Base-by-base conservation (phyloP, 2,888 invertebrate species). In the Nemoura dubitans region DNA sequence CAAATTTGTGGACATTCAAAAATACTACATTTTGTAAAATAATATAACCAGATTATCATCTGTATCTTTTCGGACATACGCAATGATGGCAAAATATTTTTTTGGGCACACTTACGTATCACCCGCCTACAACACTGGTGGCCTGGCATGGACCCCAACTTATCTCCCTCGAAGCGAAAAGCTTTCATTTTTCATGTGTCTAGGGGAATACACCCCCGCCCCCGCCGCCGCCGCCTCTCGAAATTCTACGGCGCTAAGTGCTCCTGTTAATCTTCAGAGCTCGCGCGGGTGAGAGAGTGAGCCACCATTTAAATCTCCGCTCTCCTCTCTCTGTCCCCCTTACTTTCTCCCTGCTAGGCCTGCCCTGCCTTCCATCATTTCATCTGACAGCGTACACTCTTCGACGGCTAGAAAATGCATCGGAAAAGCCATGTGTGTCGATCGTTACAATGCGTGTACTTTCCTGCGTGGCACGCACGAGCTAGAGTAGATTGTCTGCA, bases 121-220 rank as follows among this genome's bases (percentile, higher is more conserved):
- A 1, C 59, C 59, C 59, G 21, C 10, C 14, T 59, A 14, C 59
- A 36, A 3, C 21, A 21, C 59, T 59, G 14, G 59, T 59, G 59
- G 59, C 59, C 59, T 59, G 59, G 59, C 59, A 59, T 59, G 59
- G 78, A 30, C 81, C 81, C 81, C 81, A 16, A 84, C 59, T 26
- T 81, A n/a, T 28, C 27, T 59, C 76, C 84, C 84, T 84, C 84
- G 81, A 78, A 86, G 87, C 87, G 88, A 88, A 88, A 88, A 88
- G 89, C 89, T 88, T 89, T 88, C 89, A 89, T 89, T 89, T 89
- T 89, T 89, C 89, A 89, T 89, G 88, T 88, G 88, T 88, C 88
- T 87, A 87, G 86, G 78, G 85, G 87, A 85, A 83, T 77, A 43
- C 59, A 21, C 81, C 80, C 26, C 59, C 76, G 7, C 42, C 86